A percentile compares a stretch with the other conserved stretches of the same genome.
Evolutionary conservation across 2,797 vertebrate genomes (phyloP).

Genomic region (Muscicapa striata): DNA sequence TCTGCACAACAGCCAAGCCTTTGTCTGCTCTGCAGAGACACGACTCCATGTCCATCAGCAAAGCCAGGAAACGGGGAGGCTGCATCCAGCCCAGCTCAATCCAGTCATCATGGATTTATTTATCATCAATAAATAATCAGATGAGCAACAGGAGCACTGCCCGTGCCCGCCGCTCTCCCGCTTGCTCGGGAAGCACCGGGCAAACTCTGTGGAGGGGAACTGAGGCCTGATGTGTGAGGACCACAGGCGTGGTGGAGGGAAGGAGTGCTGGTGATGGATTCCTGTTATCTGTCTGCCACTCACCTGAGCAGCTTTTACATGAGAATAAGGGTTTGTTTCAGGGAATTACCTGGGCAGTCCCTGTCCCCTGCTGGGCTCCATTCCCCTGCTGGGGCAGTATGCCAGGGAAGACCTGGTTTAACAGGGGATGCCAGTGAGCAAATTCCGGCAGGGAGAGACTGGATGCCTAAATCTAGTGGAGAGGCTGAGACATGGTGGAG

Average conservation of each 20-base stretch:
- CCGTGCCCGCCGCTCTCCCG: accelerated
- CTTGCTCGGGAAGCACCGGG: not conserved
- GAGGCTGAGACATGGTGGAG: not conserved
- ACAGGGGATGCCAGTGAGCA: not conserved
- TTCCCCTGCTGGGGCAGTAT: accelerated
- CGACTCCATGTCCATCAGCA: accelerated
- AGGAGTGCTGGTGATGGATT: not conserved
- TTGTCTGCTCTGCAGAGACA: not conserved
- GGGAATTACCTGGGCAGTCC: not conserved
- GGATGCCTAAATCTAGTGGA: not conserved
- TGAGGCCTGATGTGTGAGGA: not conserved
- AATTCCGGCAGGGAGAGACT: not conserved
- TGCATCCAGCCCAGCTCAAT: not conserved
- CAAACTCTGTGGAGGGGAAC: not conserved
- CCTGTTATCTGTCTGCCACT: not conserved
- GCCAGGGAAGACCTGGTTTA: not conserved
- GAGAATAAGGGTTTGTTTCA: not conserved
- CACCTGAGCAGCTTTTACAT: not conserved
- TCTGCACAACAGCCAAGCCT: not conserved
- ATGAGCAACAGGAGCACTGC: not conserved
- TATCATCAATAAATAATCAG: slow-evolving; percentile 38
- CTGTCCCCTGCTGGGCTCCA: not conserved
- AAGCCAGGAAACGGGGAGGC: not conserved
- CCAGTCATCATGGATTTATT: not conserved
- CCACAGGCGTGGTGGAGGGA: not conserved